Conservation (phyloP, 2,113 vertebrate species). For the Leptosomus discolor region DNA sequence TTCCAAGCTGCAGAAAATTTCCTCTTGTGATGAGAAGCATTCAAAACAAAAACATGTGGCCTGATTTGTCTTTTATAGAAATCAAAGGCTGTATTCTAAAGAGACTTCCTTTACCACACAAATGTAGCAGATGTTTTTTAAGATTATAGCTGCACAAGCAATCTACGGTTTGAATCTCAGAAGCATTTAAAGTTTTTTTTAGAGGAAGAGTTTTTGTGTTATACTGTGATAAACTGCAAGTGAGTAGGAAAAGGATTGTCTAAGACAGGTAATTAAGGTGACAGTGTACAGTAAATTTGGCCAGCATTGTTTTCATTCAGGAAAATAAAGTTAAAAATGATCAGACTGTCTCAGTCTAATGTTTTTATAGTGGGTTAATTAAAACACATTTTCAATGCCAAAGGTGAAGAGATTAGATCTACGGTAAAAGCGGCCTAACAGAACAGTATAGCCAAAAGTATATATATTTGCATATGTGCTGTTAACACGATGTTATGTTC, state of each 20-base stretch:
- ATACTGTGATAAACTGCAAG: slow-evolving; percentile 22
- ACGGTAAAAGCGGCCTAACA: neutral
- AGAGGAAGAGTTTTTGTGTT: slow-evolving; percentile 69
- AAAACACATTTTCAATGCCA: slow-evolving; percentile 34
- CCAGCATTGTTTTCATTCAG: slow-evolving; percentile 55
- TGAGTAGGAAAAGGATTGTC: slow-evolving; percentile 48
- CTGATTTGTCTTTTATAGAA: slow-evolving; percentile 82
- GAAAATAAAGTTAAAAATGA: slow-evolving; percentile 53
- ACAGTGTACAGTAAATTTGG: slow-evolving; percentile 37
- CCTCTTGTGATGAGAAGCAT: slow-evolving; percentile 78
- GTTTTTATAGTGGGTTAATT: slow-evolving; percentile 29
- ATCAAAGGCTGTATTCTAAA: slow-evolving; percentile 79
- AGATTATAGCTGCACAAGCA: slow-evolving; percentile 77
- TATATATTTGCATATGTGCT: neutral
- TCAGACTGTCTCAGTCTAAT: neutral
- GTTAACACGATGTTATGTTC: accelerated
- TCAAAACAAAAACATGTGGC: slow-evolving; percentile 78
- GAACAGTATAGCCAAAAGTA: neutral
- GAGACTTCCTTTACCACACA: slow-evolving; percentile 75
- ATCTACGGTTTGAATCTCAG: slow-evolving; percentile 62
- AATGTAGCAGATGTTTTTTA: slow-evolving; percentile 80
- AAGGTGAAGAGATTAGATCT: slow-evolving; percentile 44
- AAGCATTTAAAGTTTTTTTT: slow-evolving; percentile 71
- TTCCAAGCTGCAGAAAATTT: slow-evolving; percentile 79
- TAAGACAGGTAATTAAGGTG: slow-evolving; percentile 63